Percentiles rank a stretch among this genome's conserved stretches.
Conservation (phyloP, 2,113 vertebrate species). For the Rhynchomys soricoides region DNA sequence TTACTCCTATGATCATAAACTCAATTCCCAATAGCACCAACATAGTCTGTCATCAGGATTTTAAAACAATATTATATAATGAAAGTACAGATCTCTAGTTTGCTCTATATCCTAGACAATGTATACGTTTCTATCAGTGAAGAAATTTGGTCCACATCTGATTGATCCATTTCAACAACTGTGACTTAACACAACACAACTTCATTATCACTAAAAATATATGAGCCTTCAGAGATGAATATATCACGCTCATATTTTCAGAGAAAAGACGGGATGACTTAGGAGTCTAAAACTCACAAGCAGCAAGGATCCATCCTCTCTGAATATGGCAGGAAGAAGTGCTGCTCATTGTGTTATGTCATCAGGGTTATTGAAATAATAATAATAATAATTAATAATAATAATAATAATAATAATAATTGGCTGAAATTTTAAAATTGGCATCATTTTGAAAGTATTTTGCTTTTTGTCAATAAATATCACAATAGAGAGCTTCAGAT, state of each 20-base stretch:
- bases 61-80: background rate
- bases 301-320: background rate
- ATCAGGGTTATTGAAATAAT: background rate
- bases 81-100: background rate
- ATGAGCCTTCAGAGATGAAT: background rate
- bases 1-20: too few species aligned
- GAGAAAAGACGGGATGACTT: background rate
- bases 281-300: background rate
- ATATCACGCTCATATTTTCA: background rate
- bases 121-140: background rate
- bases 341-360: background rate
- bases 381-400: too few species aligned
- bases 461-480: background rate
- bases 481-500: background rate
- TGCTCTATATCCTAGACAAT: background rate
- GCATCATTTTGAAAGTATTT: background rate
- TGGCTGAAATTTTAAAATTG: background rate
- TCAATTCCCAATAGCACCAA: too few species aligned
- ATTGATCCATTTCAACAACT: background rate
- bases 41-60: background rate
- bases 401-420: too few species aligned
- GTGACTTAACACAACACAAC: background rate
- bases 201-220: background rate
- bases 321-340: background rate
- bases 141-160: slow-evolving; percentile 6